Evolutionary conservation across 2,797 vertebrate species (phyloP), one percentile per base, ranked within the genome.

Genomic region (Gallinago stenura): DNA sequence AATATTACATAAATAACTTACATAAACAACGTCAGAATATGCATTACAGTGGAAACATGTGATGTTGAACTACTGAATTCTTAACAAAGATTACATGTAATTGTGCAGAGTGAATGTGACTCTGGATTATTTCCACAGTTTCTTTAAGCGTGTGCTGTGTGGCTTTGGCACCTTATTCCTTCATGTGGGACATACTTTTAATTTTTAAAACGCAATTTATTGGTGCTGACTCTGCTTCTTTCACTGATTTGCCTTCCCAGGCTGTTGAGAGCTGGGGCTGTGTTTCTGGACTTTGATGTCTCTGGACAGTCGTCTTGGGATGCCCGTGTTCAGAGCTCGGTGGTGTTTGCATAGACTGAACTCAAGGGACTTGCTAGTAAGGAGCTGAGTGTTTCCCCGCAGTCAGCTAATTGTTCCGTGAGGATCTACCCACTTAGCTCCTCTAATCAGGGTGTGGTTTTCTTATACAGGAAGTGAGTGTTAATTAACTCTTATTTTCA

Each of bases 401-500:
- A 53, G 82, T 28, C 56, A 33, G 50, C 50, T 97, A 94, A 96
- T 97, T 96, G 92, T 87, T 96, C 92, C 21, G 2, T 30, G 53
- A 86, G 91, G 92, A 91, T 68, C 83, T 96, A 20, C 61, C 69
- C 89, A 45, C 85, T 94, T 41, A 45, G 18, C 50, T 93, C 50
- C 70, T 92, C 75, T 95, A 81, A 79, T 94, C 93, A 81, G 95
- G 81, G 86, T 89, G 78, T 76, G 41, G 73, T 48, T 95, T 95
- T 91, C 79, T 78, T 64, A 11, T 45, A 45, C 21, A 87, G 71
- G 89, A 95, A 89, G 72, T 28, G 45, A 48, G 21, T 58, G 19
- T 93, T 96, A 97, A 96, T 97, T 94, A 95, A 90, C 86, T 97
- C 91, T 83, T 91, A 41, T 26, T 89, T 92, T 87, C 45, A 19